Conservation (phyloP, 1,140 invertebrate genomes). For the Melitaea cinxia region DNA sequence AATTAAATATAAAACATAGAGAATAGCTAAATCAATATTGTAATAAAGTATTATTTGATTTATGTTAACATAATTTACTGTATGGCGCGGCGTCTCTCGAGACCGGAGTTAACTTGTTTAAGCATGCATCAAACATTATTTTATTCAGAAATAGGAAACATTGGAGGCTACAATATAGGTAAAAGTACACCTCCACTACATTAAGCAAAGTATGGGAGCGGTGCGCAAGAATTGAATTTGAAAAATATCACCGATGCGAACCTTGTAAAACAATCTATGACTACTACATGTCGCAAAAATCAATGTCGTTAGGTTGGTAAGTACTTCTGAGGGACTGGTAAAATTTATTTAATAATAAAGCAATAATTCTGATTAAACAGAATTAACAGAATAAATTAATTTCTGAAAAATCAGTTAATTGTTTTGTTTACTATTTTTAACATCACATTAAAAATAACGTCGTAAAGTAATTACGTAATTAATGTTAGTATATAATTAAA, state of each 20-base stretch:
- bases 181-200: constrained; percentile 54
- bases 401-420: too few species aligned
- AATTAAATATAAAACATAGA: constrained; percentile 2
- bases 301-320: constrained; percentile 11
- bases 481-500: too few species aligned
- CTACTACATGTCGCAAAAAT: constrained; percentile 3
- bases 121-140: constrained; percentile 53
- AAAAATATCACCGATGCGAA: constrained; percentile 48
- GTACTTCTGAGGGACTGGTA: not conserved
- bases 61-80: constrained; percentile 28
- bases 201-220: constrained; percentile 59
- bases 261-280: constrained; percentile 44
- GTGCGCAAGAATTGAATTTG: constrained; percentile 59
- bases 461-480: too few species aligned
- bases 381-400: too few species aligned
- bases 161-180: constrained; percentile 29
- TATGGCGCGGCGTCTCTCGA: constrained; percentile 27
- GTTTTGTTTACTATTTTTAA: too few species aligned
- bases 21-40: not conserved
- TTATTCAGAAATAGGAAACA: constrained; percentile 43
- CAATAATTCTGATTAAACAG: too few species aligned
- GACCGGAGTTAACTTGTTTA: constrained; percentile 36
- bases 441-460: too few species aligned
- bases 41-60: constrained; percentile 19
- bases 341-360: not conserved